Evolutionary conservation across 2,888 invertebrate species (phyloP).

Genomic region (Parnassius smintheus): DNA sequence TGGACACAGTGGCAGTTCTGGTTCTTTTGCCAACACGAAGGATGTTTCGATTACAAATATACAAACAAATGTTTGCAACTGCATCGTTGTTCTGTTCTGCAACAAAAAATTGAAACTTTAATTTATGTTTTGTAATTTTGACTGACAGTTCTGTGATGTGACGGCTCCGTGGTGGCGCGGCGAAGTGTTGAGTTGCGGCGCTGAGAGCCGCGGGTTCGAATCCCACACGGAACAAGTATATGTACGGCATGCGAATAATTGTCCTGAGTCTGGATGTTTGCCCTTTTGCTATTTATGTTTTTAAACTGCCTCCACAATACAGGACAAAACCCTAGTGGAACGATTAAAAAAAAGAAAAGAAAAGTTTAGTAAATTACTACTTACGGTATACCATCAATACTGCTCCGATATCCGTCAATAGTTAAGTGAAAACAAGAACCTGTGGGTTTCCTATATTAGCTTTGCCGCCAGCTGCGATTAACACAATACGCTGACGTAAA

Average conservation of each 20-base stretch:
- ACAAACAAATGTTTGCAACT: slow-evolving; percentile 30
- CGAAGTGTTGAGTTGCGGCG: no score
- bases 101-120: neutral
- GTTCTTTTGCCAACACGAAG: slow-evolving; percentile 39
- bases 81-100: slow-evolving; percentile 41
- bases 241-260: no score
- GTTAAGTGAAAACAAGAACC: neutral
- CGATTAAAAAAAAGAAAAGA: no score
- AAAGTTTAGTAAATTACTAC: neutral
- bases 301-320: no score
- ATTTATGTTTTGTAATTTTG: neutral
- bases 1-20: slow-evolving; percentile 63
- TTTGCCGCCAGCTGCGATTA: neutral
- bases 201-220: no score
- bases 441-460: slow-evolving; percentile 5
- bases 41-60: slow-evolving; percentile 33
- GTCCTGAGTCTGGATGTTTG: no score
- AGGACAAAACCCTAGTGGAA: no score
- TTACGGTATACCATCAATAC: slow-evolving; percentile 32
- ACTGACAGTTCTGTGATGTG: neutral
- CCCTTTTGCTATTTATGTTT: no score
- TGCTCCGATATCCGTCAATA: slow-evolving; percentile 16
- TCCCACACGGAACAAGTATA: no score
- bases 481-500: slow-evolving; percentile 4
- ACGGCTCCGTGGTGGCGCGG: no score